Conservation (phyloP, 1,140 invertebrate species). For the Drosophila baimaii region DNA sequence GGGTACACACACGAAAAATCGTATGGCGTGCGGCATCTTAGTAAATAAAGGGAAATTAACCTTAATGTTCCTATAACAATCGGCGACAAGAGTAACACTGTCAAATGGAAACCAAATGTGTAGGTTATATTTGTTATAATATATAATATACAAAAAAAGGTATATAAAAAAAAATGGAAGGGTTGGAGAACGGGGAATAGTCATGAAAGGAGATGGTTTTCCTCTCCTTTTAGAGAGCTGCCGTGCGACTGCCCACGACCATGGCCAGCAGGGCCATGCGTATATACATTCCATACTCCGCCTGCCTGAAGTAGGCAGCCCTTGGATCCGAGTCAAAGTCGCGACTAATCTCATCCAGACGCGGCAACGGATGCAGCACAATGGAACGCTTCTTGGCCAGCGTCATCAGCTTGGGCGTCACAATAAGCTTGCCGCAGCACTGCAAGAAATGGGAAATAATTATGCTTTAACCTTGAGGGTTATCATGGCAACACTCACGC, state of each 20-base stretch:
- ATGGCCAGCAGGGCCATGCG: constrained; percentile 98
- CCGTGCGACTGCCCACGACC: constrained; percentile 88
- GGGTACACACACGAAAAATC: too few relatives aligned
- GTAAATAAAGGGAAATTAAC: too few relatives aligned
- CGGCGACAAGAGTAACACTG: too few relatives aligned
- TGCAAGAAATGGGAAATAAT: constrained; percentile 15
- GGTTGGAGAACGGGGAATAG: background rate
- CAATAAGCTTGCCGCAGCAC: constrained; percentile 93
- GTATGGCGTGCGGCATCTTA: too few relatives aligned
- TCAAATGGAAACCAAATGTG: background rate
- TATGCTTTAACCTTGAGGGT: too few relatives aligned
- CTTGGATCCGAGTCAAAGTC: constrained; percentile 98
- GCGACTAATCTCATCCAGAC: constrained; percentile 96
- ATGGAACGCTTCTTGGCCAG: constrained; percentile 96
- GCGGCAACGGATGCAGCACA: constrained; percentile 98
- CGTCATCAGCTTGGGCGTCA: constrained; percentile 98
- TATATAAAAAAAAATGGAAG: background rate
- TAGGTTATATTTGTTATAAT: background rate
- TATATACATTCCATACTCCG: constrained; percentile 98
- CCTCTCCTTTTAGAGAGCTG: constrained; percentile 31
- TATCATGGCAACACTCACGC: constrained; percentile 66
- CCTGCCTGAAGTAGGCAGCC: constrained; percentile 99
- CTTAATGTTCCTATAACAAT: too few relatives aligned
- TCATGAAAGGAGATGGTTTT: background rate
- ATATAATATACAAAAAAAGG: constrained; percentile 7